Evolutionary conservation across 2,113 vertebrate species (phyloP).

Genomic region (Bufo gargarizans): DNA sequence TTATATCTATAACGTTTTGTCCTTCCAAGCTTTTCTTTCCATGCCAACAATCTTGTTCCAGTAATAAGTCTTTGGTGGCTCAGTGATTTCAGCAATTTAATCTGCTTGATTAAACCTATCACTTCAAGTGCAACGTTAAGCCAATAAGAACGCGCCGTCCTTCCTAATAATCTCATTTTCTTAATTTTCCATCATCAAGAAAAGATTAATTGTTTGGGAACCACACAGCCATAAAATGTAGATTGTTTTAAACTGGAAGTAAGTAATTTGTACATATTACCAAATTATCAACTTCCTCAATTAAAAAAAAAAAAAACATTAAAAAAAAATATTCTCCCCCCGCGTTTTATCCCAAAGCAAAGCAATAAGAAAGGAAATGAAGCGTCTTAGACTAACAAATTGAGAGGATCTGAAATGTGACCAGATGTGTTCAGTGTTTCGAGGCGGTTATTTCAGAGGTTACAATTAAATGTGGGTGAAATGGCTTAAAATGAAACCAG

Average conservation of each 20-base stretch:
- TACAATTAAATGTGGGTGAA: slow-evolving; percentile 37
- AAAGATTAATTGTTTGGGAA: slow-evolving; percentile 19
- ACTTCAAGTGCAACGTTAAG: neutral
- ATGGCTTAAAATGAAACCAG: slow-evolving; percentile 21
- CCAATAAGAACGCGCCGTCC: neutral
- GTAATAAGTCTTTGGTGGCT: neutral
- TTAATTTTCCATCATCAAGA: slow-evolving; percentile 20
- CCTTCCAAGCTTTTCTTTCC: neutral
- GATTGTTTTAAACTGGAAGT: slow-evolving; percentile 20
- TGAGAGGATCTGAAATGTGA: slow-evolving; percentile 8
- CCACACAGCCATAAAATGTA: slow-evolving; percentile 7
- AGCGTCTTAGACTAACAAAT: slow-evolving; percentile 36
- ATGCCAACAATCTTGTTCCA: neutral
- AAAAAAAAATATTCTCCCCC: neutral
- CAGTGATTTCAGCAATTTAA: neutral
- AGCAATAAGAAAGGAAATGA: slow-evolving; percentile 47
- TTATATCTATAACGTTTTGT: neutral
- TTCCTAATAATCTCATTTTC: slow-evolving; percentile 24
- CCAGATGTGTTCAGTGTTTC: slow-evolving; percentile 43
- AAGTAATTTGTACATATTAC: slow-evolving; percentile 39
- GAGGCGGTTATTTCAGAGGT: neutral
- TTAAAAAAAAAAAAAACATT: neutral
- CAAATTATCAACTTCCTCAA: slow-evolving; percentile 37
- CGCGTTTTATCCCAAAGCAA: slow-evolving; percentile 21
- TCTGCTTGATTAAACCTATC: neutral